Percentiles rank a stretch among this genome's conserved stretches.
Conservation (phyloP, 2,797 vertebrate genomes). For the Xenentodon cancila region DNA sequence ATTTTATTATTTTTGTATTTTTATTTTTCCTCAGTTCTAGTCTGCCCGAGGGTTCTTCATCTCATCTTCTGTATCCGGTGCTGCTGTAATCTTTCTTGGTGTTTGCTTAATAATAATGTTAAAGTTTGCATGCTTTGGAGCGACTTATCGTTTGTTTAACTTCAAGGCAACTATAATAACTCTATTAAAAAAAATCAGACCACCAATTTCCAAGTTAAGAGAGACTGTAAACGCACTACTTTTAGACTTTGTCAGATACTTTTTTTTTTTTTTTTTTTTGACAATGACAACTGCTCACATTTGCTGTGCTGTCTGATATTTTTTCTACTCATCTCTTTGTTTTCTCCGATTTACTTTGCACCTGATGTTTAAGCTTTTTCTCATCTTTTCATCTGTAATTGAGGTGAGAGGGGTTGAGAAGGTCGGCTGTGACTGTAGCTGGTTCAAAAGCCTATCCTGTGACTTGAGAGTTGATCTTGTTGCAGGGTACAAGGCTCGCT, state of each 20-base stretch:
- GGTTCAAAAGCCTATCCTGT: constrained; percentile 61
- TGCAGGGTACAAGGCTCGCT: constrained; percentile 13
- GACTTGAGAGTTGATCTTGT: constrained; percentile 55
- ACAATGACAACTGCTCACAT: constrained; percentile 45
- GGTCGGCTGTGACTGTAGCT: constrained; percentile 38
- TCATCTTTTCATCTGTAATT: constrained; percentile 22
- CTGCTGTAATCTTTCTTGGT: background rate
- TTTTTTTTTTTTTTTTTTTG: background rate
- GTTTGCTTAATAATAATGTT: no score
- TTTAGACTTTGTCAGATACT: constrained; percentile 13
- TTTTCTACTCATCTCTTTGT: constrained; percentile 9
- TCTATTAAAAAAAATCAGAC: constrained; percentile 4
- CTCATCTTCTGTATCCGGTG: constrained; percentile 17
- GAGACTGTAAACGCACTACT: constrained; percentile 13
- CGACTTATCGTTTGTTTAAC: no score
- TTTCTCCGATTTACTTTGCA: constrained; percentile 1
- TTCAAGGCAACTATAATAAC: no score
- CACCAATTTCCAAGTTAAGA: constrained; percentile 1
- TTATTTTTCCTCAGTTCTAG: constrained; percentile 5
- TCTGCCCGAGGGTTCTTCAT: constrained; percentile 15
- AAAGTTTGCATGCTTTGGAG: no score
- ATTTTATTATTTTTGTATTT: background rate
- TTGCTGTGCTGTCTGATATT: constrained; percentile 38
- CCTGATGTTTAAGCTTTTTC: constrained; percentile 26
- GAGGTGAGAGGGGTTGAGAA: constrained; percentile 16